Base-by-base conservation (phyloP, 1,140 invertebrate species). In the Halyomorpha halys region DNA sequence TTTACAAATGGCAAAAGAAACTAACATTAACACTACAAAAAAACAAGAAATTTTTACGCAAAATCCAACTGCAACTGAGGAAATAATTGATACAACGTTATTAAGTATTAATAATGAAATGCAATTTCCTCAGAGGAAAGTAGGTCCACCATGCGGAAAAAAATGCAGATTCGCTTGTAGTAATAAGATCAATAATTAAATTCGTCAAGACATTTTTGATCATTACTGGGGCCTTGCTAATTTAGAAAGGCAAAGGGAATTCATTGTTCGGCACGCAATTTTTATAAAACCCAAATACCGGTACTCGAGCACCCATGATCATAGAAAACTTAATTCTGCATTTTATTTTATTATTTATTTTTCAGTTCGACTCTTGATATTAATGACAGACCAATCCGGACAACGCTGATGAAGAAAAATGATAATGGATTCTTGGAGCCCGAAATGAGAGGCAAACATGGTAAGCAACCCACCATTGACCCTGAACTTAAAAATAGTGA, bases 61-160 rank as follows among this genome's bases (percentile, higher is more conserved):
- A 44, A 44, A 44, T 44, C 44, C 44, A 44, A 44, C 44, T 11
- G 44, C 9, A 44, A 44, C 16, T 44, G 9, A 9, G 44, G 44
- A 44, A 44, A 44, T 44, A 44, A 44, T 9, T 16, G 16, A 11
- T 11, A 11, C 9, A 44, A 11, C 44, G 44, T 44, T 16, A 44
- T 44, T 16, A 16, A 44, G n/a, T n/a, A n/a, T n/a, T n/a, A 44
- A 44, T 44, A 9, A 9, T 11, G 16, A 44, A 44, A 11, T 11
- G 44, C 44, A 44, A 44, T 44, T 44, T 44, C 44, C 44, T 44
- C 44, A 44, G 44, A 44, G 44, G 44, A 44, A 44, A 44, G 44
- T 44, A 44, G 44, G 44, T 44, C 44, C 44, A 44, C 16, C 9
- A 9, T 9, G 44, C 9, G 44, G 9, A 44, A 16, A 44, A 44